Evolutionary conservation across 2,888 invertebrate species (phyloP).

Genomic region (Ormyrus nitidulus): DNA sequence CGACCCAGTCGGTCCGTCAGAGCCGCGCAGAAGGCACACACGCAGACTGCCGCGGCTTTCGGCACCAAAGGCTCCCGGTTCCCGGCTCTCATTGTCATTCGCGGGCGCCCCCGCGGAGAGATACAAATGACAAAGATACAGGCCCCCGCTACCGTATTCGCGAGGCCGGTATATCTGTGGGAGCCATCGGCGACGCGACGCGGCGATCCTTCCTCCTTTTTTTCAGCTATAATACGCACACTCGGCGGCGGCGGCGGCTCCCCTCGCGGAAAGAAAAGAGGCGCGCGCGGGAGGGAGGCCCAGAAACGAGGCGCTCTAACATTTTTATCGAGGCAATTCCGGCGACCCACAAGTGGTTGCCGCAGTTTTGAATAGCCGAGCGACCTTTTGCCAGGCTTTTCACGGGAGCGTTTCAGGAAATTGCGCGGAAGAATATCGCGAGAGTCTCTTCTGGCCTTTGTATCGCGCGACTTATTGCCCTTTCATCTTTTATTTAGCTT

Average conservation of each 20-base stretch:
- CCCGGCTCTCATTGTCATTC: conserved; percentile 63
- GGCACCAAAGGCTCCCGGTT: conserved; percentile 24
- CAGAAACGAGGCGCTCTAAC: conserved; percentile 58
- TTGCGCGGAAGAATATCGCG: conserved; percentile 34
- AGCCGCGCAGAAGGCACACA: no score
- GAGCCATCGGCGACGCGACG: conserved; percentile 59
- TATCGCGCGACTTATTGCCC: conserved; percentile 12
- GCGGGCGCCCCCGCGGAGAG: conserved; percentile 63
- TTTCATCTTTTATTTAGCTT: background rate
- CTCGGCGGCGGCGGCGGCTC: background rate
- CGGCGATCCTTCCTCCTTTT: background rate
- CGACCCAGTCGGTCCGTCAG: no score
- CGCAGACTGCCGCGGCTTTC: conserved; percentile 25
- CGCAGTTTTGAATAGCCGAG: conserved; percentile 54
- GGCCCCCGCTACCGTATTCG: conserved; percentile 67
- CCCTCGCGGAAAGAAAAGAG: conserved; percentile 3
- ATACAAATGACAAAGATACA: conserved; percentile 72
- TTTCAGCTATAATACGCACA: background rate
- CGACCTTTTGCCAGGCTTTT: background rate
- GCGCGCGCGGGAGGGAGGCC: conserved; percentile 56
- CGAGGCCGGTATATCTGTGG: conserved; percentile 62
- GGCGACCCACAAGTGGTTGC: conserved; percentile 68
- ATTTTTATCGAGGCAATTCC: conserved; percentile 74
- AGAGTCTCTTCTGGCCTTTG: conserved; percentile 16
- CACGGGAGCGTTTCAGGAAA: conserved; percentile 38